Base-by-base conservation (phyloP, 2,797 vertebrate species). In the Cetoscarus ocellatus region DNA sequence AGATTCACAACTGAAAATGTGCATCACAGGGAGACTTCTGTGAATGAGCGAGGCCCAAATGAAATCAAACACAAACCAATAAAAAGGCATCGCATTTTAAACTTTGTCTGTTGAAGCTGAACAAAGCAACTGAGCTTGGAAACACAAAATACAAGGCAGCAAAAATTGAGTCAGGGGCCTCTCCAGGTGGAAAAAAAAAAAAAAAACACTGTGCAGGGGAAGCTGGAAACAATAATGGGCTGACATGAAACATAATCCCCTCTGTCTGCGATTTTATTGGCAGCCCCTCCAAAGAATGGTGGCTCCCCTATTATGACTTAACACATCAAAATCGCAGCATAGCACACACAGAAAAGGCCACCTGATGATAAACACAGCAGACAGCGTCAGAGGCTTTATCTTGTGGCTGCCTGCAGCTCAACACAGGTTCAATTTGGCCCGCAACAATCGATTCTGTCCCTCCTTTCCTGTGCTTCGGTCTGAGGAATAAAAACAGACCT, bases 341-440 rank as follows among this genome's bases (percentile, higher is more conserved):
- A 89, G 92, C 94, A 95, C 93, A 95, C 90, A 87, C 85, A 92
- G 92, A 93, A 93, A 95, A 94, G 93, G 94, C 93, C 93, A 94
- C 94, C 93, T 93, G 92, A 94, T 93, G 94, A 94, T 93, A 93
- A 94, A 94, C 91, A 92, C 90, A 91, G 88, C 89, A 86, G 92
- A 93, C 93, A 88, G 88, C 83, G 73, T 87, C 89, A 70, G 84
- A 83, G 87, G 85, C 91, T 94, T 92, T 93, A 91, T 94, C 92
- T 93, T 81, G 80, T 79, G 89, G 85, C 90, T 87, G 90, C 92
- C 91, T 83, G 83, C 88, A 89, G 91, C 92, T 91, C 86, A 78
- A 93, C 89, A 92, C 86, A 86, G 86, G 89, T 92, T 94, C 93
- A 94, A 94, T 94, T 94, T 95, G 91, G 92, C 91, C 87, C 79